Conservation (phyloP, 1,140 invertebrate genomes). For the Oncopeltus fasciatus region DNA sequence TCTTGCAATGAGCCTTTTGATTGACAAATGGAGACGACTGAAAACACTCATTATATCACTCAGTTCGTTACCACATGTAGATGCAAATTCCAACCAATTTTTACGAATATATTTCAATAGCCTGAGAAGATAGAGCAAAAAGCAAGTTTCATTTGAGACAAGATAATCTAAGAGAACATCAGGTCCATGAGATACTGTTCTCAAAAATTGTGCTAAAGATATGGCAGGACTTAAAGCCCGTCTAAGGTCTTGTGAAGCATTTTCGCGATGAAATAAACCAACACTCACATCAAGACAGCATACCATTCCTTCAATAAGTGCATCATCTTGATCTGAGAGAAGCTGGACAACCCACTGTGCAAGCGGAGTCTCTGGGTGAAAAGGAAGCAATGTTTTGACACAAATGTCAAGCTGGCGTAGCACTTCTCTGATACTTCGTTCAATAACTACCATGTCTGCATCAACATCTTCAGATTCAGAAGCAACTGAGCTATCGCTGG, state of each 20-base stretch:
- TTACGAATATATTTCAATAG: slow-evolving; percentile 71
- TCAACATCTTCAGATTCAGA: slow-evolving; percentile 71
- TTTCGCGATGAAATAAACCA: slow-evolving; percentile 62
- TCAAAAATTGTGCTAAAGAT: slow-evolving; percentile 70
- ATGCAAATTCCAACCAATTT: slow-evolving; percentile 69
- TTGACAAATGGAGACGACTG: slow-evolving; percentile 60
- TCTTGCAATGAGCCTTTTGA: slow-evolving; percentile 65
- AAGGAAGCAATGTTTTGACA: slow-evolving; percentile 64
- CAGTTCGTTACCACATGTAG: slow-evolving; percentile 57
- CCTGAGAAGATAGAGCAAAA: slow-evolving; percentile 68
- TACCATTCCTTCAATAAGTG: slow-evolving; percentile 81
- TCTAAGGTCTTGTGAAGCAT: slow-evolving; percentile 56
- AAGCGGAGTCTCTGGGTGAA: slow-evolving; percentile 71
- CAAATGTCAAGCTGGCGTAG: slow-evolving; percentile 65
- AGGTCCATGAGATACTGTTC: slow-evolving; percentile 66
- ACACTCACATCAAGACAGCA: slow-evolving; percentile 75
- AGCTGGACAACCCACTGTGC: slow-evolving; percentile 77
- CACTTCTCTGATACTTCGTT: slow-evolving; percentile 64
- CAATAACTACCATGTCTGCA: slow-evolving; percentile 75
- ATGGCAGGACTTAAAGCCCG: slow-evolving; percentile 65
- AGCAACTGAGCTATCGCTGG: slow-evolving; percentile 52
- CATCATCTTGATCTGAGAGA: slow-evolving; percentile 81
- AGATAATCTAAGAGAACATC: slow-evolving; percentile 72
- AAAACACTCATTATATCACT: slow-evolving; percentile 72
- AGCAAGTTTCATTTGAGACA: slow-evolving; percentile 82